Evolutionary conservation across 2,888 invertebrate genomes (phyloP).

Genomic region (Dioctria rufipes): DNA sequence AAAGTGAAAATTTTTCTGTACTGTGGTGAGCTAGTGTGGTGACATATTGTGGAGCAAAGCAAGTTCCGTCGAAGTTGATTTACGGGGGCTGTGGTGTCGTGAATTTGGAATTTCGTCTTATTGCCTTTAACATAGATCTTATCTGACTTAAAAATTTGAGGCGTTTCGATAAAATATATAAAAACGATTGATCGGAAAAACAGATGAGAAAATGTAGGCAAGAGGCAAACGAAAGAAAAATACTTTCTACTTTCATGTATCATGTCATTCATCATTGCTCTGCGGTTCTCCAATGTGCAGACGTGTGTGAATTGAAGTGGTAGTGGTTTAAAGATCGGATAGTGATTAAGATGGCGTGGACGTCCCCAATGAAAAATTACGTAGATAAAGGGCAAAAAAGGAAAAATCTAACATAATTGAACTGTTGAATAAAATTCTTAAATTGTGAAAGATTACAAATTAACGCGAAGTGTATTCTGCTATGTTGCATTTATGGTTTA

Average conservation of each 20-base stretch:
- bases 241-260: conserved; percentile 23
- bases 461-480: background rate
- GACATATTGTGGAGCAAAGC: conserved; percentile 27
- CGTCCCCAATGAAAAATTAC: conserved; percentile 40
- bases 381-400: conserved; percentile 36
- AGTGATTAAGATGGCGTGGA: conserved; percentile 52
- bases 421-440: background rate
- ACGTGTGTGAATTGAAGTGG: conserved; percentile 24
- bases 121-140: too few relatives aligned
- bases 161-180: too few relatives aligned
- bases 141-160: too few relatives aligned
- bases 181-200: background rate
- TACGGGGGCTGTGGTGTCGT: background rate
- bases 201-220: conserved; percentile 5
- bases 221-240: conserved; percentile 10
- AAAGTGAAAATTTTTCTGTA: background rate
- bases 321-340: conserved; percentile 18
- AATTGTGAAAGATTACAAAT: conserved; percentile 3
- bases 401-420: background rate
- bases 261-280: conserved; percentile 22
- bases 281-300: background rate
- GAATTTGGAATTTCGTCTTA: background rate
- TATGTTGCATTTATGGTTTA: conserved; percentile 41
- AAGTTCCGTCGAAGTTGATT: background rate
- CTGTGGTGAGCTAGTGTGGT: background rate